Percentiles rank a stretch among this genome's conserved stretches.
These are phyloP conservation scores for Nomada lathburiana DNA, from an alignment of 2,888 invertebrate species.

Conservation along the genomic window DNA sequence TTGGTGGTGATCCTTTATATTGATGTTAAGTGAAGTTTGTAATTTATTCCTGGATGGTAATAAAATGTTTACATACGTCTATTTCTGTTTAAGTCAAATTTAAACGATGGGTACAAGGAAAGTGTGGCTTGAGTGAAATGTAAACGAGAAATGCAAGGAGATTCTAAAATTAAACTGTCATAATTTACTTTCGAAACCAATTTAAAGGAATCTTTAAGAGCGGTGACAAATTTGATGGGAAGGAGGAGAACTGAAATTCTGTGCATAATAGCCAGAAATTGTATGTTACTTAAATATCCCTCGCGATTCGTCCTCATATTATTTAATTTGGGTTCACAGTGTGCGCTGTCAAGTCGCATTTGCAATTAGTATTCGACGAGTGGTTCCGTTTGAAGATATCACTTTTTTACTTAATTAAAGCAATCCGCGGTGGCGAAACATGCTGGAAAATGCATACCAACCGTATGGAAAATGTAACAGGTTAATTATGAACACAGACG, in stretches of 20 bases:
- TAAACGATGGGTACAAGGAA: neutral
- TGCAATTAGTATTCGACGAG: neutral
- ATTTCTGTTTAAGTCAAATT: too few species aligned
- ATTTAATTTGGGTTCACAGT: neutral
- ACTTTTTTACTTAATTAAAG: neutral
- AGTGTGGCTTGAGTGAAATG: neutral
- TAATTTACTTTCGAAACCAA: conserved; percentile 7
- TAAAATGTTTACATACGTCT: too few species aligned
- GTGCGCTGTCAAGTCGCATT: neutral
- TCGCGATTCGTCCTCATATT: neutral
- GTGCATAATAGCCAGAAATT: neutral
- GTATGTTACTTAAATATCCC: conserved; percentile 5
- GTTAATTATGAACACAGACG: conserved; percentile 1
- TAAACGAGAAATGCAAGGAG: neutral
- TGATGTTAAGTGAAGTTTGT: too few species aligned
- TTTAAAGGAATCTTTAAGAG: conserved; percentile 19
- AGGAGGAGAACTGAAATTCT: neutral
- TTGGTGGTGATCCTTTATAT: too few species aligned
- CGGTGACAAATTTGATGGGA: conserved; percentile 28
- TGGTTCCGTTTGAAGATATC: too few species aligned
- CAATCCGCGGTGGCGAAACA: neutral
- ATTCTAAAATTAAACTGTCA: conserved; percentile 14
- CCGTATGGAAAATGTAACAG: conserved; percentile 4
- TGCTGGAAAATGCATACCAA: conserved; percentile 2
- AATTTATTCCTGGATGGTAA: too few species aligned